Conservation (phyloP, 2,888 invertebrate genomes). For the Eremobia ochroleuca region DNA sequence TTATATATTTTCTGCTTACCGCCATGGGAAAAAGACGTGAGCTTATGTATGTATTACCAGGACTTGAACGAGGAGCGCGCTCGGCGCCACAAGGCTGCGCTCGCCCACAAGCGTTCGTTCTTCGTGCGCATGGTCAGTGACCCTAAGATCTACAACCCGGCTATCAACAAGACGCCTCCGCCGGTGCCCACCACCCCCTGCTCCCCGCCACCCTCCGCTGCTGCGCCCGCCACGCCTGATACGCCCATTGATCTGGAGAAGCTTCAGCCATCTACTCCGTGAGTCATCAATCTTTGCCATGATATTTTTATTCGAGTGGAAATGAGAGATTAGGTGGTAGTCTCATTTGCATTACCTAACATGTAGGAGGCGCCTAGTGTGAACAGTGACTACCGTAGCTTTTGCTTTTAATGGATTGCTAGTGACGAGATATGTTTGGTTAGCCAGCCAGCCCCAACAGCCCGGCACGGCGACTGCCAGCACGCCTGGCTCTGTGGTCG, state of each 20-base stretch:
- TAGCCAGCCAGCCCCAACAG: constrained; percentile 57
- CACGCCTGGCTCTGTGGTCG: constrained; percentile 39
- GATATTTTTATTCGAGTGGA: not conserved
- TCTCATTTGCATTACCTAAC: not conserved
- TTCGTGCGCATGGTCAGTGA: constrained; percentile 99
- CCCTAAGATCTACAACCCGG: constrained; percentile 98
- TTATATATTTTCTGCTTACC: not conserved
- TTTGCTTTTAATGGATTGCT: constrained; percentile 42
- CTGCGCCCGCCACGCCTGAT: constrained; percentile 81
- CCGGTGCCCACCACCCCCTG: constrained; percentile 90
- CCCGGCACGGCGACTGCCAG: constrained; percentile 43
- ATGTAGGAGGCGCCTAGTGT: constrained; percentile 6
- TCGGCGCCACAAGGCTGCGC: constrained; percentile 94
- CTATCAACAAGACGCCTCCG: constrained; percentile 95
- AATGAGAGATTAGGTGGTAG: constrained; percentile 5
- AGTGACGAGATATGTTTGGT: constrained; percentile 57
- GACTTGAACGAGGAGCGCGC: constrained; percentile 94
- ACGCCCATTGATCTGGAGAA: constrained; percentile 77
- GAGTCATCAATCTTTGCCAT: constrained; percentile 59
- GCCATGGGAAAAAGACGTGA: not conserved
- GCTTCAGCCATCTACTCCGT: constrained; percentile 82
- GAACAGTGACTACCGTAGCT: constrained; percentile 9
- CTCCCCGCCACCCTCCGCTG: constrained; percentile 84
- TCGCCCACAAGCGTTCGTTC: constrained; percentile 98
- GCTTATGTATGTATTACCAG: constrained; percentile 72